phyloP scores from a whole-genome alignment of 2,113 vertebrate genomes.

The Mobula hypostoma region DNA sequence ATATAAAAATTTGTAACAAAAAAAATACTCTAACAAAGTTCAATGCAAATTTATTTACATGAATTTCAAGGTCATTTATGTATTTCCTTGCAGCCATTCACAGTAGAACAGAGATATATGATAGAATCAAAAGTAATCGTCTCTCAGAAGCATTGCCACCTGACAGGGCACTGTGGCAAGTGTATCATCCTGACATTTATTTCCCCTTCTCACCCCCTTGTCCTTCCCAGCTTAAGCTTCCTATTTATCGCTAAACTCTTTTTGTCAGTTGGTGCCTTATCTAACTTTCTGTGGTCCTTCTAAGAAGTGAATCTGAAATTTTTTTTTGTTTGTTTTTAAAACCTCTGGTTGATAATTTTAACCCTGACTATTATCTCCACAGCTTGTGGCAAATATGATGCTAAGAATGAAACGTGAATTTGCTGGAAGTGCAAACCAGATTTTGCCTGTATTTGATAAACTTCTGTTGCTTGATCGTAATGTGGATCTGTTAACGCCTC shows the following conservation, averaged over 20 bases:
- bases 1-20: neutral
- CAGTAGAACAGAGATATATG: too few species aligned
- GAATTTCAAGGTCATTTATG: too few species aligned
- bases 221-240: neutral
- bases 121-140: too few species aligned
- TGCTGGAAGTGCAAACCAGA: conserved; percentile 81
- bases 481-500: conserved; percentile 80
- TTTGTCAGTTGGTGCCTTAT: neutral
- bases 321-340: too few species aligned
- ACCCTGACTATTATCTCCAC: conserved; percentile 39
- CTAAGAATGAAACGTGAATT: conserved; percentile 95
- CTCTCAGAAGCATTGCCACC: neutral
- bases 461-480: conserved; percentile 88
- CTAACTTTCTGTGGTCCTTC: neutral
- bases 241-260: neutral
- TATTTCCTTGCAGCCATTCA: too few species aligned
- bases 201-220: too few species aligned
- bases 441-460: conserved; percentile 86
- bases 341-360: neutral
- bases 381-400: conserved; percentile 99
- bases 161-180: neutral
- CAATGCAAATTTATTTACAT: too few species aligned
- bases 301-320: neutral
- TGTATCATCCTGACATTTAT: neutral
- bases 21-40: too few species aligned